Evolutionary conservation across 2,797 vertebrate species (phyloP), one percentile per base, ranked within the genome.

Genomic region (Ispidina lecontei): DNA sequence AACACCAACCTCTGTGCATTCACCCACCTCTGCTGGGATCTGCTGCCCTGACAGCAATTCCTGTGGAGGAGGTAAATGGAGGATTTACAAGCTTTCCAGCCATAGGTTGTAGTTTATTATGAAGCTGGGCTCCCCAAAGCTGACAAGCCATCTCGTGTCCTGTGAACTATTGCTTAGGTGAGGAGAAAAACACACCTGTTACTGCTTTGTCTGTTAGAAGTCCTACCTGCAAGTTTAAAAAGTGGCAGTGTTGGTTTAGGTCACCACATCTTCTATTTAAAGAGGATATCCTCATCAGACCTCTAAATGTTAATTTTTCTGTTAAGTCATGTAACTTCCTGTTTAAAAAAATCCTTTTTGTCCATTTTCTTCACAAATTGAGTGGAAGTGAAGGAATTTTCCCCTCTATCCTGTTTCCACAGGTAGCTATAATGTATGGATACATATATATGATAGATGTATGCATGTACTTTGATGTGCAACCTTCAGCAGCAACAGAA

Each of bases 291-390:
- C 7, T 82, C 58, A 46, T 21, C 37, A 77, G 52, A 35, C 9
- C 9, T 82, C 29, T 70, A 39, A 72, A 58, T 39, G 78, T 35
- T 4, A 23, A 25, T 35, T 94, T 82, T 54, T 14, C 25, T 9
- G 0, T 14, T 14, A 7, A 82, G 10, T 49, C 21, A 7, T 1
- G 0, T 8, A 43, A 7, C 4, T 1, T 46, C 7, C 14, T 60
- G 7, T 31, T 80, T 63, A 17, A 29, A 72, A 59, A 89, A 31
- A 12, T 7, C 23, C 2, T n/a, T 78, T 84, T 55, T 28, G 6
- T 56, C 9, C 8, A 56, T 87, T 82, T 83, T 60, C 12, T 73
- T 56, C 33, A 14, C 9, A 20, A 43, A 31, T 0, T 44, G 26
- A 76, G 5, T 1, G 6, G 25, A 26, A 2, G 15, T 62, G 12